Evolutionary conservation across 2,888 invertebrate genomes (phyloP).

Genomic region (Taphrorychus bicolor): DNA sequence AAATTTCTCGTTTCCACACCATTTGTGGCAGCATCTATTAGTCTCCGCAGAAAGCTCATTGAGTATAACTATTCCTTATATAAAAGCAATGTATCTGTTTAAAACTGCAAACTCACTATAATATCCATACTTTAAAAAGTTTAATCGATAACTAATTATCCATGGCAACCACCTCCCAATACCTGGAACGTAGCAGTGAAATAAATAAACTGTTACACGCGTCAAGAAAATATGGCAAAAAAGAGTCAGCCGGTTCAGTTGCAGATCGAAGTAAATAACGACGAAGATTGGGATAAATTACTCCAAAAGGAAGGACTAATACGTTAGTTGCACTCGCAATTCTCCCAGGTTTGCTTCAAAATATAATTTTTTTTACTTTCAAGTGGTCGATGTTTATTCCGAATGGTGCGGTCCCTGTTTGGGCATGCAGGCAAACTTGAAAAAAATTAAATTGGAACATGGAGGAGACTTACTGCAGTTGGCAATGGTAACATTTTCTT

Average conservation of each 20-base stretch:
- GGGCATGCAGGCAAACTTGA: constrained; percentile 83
- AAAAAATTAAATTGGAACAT: constrained; percentile 86
- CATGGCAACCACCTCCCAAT: neutral
- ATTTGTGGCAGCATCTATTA: too few relatives aligned
- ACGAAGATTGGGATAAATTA: constrained; percentile 87
- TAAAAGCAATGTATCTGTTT: too few relatives aligned
- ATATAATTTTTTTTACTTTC: constrained; percentile 53
- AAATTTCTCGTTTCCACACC: too few relatives aligned
- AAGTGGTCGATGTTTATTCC: constrained; percentile 88
- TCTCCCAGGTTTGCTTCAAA: too few relatives aligned
- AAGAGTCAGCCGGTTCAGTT: constrained; percentile 79
- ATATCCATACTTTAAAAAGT: too few relatives aligned
- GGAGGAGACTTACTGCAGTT: constrained; percentile 83
- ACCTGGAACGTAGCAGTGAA: too few relatives aligned
- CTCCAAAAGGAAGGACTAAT: constrained; percentile 77
- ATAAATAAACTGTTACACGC: neutral
- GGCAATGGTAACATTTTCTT: constrained; percentile 73
- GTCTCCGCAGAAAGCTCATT: too few relatives aligned
- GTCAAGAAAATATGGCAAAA: constrained; percentile 66
- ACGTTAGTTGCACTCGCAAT: constrained; percentile 62
- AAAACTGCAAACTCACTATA: too few relatives aligned
- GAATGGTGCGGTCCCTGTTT: constrained; percentile 92
- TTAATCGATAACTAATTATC: constrained; percentile 13
- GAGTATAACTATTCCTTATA: too few relatives aligned
- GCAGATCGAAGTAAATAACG: constrained; percentile 79